These are phyloP conservation scores for Platyscapa corneri DNA, from an alignment of 1,140 invertebrate species.

Conservation along the genomic window DNA sequence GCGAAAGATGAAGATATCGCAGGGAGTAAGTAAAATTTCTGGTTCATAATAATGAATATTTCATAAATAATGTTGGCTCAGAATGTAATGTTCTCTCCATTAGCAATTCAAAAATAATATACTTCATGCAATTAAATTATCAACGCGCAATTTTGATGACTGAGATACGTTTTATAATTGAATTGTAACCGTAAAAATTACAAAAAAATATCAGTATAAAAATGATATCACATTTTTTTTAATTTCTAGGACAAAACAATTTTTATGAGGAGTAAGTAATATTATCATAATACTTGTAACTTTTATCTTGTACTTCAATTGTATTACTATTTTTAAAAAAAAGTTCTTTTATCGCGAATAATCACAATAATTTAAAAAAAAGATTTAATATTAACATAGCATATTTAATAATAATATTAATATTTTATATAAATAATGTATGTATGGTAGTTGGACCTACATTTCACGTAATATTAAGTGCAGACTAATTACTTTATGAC, in stretches of 20 bases:
- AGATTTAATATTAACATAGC: too few species aligned
- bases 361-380: too few species aligned
- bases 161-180: background rate
- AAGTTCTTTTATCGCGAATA: too few species aligned
- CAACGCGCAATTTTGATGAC: background rate
- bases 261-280: too few species aligned
- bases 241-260: too few species aligned
- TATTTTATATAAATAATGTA: too few species aligned
- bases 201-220: background rate
- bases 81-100: conserved; percentile 9
- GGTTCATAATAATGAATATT: conserved; percentile 12
- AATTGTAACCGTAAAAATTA: background rate
- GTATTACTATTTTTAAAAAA: too few species aligned
- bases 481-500: conserved; percentile 2
- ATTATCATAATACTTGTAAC: too few species aligned
- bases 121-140: background rate
- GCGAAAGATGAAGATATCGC: conserved; percentile 25
- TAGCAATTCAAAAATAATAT: background rate
- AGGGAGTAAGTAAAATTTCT: conserved; percentile 5
- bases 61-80: conserved; percentile 10
- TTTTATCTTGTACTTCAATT: too few species aligned
- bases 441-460: too few species aligned
- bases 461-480: too few species aligned
- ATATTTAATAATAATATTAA: too few species aligned
- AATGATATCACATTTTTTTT: background rate